A percentile compares a stretch with the other conserved stretches of the same genome.
Conservation (phyloP, 1,140 invertebrate species). For the Vanessa atalanta region DNA sequence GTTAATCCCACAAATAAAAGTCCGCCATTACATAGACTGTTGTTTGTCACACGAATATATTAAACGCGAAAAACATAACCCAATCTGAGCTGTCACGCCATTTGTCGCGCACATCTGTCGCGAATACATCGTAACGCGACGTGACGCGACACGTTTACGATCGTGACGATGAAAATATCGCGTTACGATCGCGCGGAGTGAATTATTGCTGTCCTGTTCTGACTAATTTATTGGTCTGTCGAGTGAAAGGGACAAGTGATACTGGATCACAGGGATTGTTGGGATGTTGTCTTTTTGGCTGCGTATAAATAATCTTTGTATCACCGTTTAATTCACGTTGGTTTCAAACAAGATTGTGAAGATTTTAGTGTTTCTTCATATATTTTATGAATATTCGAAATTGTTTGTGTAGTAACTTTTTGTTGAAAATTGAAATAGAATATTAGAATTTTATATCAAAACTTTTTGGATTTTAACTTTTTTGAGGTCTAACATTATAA, state of each 20-base stretch:
- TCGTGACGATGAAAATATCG: conserved; percentile 66
- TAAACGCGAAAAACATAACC: conserved; percentile 34
- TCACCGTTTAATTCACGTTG: conserved; percentile 3
- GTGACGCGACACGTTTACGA: conserved; percentile 63
- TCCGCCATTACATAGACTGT: neutral
- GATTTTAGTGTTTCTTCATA: too few species aligned
- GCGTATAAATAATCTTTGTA: conserved; percentile 10
- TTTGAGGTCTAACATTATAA: too few species aligned
- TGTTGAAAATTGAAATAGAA: too few species aligned
- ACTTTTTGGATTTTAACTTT: too few species aligned
- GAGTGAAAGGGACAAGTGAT: conserved; percentile 54
- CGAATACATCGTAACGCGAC: conserved; percentile 42
- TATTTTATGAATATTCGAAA: too few species aligned
- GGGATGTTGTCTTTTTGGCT: conserved; percentile 14
- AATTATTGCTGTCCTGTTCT: conserved; percentile 53
- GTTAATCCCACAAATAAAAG: conserved; percentile 1
- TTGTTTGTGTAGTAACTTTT: too few species aligned
- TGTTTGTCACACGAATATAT: conserved; percentile 18
- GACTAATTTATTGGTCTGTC: conserved; percentile 58
- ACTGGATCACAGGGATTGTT: conserved; percentile 40
- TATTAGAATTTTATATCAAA: too few species aligned
- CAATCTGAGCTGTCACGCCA: conserved; percentile 38
- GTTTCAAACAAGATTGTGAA: conserved; percentile 4
- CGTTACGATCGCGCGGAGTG: conserved; percentile 54
- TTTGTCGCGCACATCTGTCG: conserved; percentile 49